These are phyloP conservation scores for Leptodactylus fallax DNA, from an alignment of 2,797 vertebrate genomes.

Conservation along the genomic window DNA sequence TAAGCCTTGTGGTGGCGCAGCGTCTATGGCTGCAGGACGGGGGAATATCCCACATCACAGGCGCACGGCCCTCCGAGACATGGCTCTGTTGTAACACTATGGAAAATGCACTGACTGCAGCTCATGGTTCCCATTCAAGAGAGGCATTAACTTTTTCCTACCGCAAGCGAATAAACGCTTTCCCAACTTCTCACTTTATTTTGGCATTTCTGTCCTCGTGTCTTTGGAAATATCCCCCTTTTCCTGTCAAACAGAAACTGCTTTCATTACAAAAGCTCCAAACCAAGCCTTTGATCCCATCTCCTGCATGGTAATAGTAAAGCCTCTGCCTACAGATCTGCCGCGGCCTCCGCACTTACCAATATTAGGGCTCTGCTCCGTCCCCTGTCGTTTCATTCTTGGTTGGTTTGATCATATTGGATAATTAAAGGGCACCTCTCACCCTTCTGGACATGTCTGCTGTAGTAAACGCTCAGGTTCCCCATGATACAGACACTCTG, in stretches of 20 bases:
- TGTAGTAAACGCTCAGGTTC: too few relatives aligned
- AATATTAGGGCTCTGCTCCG: not conserved
- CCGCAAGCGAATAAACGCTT: conserved; percentile 51
- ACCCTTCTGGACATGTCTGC: too few relatives aligned
- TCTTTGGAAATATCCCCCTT: conserved; percentile 55
- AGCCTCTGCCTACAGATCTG: not conserved
- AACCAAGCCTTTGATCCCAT: conserved; percentile 37
- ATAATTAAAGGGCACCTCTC: too few relatives aligned
- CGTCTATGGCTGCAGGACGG: not conserved
- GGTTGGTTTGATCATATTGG: too few relatives aligned
- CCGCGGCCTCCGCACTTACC: not conserved
- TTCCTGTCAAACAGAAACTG: conserved; percentile 48
- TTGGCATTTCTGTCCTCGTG: conserved; percentile 43
- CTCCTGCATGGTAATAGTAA: not conserved
- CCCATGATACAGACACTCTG: not conserved
- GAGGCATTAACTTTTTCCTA: conserved; percentile 56
- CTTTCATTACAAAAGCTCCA: conserved; percentile 54
- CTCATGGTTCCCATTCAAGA: conserved; percentile 42
- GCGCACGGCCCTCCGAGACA: not conserved
- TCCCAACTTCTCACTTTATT: conserved; percentile 56
- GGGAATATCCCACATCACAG: conserved; percentile 41
- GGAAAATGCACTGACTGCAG: conserved; percentile 39
- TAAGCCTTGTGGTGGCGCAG: not conserved
- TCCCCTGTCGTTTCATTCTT: not conserved
- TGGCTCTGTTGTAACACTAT: conserved; percentile 25